A percentile compares a stretch with the other conserved stretches of the same genome.
These are phyloP conservation scores for Calameuta filiformis DNA, from an alignment of 2,888 invertebrate species.

Conservation along the genomic window DNA sequence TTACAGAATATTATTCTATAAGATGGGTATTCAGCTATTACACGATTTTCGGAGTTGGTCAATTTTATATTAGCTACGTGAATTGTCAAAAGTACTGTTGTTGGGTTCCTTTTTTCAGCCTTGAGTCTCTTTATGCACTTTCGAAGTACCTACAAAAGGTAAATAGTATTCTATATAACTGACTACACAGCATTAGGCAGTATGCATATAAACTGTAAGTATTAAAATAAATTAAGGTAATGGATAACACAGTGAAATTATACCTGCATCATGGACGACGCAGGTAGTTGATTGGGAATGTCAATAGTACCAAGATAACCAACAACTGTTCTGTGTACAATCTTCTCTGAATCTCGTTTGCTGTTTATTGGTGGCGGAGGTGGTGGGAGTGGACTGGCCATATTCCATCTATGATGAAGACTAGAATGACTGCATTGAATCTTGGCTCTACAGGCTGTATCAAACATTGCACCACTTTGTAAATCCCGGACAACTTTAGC, in stretches of 20 bases:
- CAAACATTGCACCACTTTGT: slow-evolving; percentile 68
- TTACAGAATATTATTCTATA: slow-evolving; percentile 90
- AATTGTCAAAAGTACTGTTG: slow-evolving; percentile 87
- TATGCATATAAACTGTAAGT: not conserved
- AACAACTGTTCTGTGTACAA: slow-evolving; percentile 87
- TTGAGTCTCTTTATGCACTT: slow-evolving; percentile 90
- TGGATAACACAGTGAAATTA: not conserved
- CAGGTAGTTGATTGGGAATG: slow-evolving; percentile 86
- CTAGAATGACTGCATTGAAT: slow-evolving; percentile 51
- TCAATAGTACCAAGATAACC: slow-evolving; percentile 97
- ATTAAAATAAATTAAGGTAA: not conserved
- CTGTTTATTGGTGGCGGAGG: slow-evolving; percentile 60
- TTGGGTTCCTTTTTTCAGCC: slow-evolving; percentile 88
- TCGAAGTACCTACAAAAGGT: slow-evolving; percentile 74
- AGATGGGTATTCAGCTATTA: slow-evolving; percentile 88
- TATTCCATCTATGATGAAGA: slow-evolving; percentile 62
- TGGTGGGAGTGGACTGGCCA: slow-evolving; percentile 60
- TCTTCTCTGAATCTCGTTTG: slow-evolving; percentile 62
- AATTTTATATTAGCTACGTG: slow-evolving; percentile 83
- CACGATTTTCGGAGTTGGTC: slow-evolving; percentile 81
- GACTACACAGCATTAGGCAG: not conserved
- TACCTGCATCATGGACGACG: slow-evolving; percentile 77
- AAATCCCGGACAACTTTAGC: slow-evolving; percentile 69
- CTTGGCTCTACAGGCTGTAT: slow-evolving; percentile 51
- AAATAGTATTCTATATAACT: not conserved